Conservation (phyloP, 2,797 vertebrate species). For the Ara ararauna region DNA sequence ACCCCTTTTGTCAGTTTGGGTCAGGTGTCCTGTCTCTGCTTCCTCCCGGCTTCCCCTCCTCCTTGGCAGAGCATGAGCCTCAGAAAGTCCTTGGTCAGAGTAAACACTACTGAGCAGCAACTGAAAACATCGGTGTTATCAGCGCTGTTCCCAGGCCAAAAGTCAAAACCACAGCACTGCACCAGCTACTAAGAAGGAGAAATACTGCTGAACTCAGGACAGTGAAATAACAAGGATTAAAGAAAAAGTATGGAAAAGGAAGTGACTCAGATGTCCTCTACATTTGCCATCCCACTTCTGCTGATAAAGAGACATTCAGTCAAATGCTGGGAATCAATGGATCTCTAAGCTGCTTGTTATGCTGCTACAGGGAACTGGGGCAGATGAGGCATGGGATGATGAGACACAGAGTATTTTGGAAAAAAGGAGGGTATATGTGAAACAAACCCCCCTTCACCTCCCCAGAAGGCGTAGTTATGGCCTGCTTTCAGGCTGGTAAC, state of each 20-base stretch:
- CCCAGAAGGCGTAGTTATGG: not conserved
- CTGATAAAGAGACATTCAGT: not conserved
- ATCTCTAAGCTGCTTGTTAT: not conserved
- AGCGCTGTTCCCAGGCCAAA: no score
- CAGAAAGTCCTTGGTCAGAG: no score
- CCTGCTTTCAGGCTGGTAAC: not conserved
- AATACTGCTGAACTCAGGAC: no score
- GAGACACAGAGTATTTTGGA: not conserved
- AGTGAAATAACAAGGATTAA: not conserved
- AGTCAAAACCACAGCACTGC: no score
- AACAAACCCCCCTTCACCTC: not conserved
- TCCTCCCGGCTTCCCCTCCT: no score
- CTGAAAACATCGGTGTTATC: no score
- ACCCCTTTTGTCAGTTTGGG: no score
- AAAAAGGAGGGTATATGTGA: not conserved
- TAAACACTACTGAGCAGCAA: no score
- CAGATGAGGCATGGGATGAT: not conserved
- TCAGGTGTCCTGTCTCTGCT: no score
- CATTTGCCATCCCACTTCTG: not conserved
- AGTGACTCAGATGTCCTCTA: not conserved
- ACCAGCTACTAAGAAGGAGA: no score
- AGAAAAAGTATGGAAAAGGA: not conserved
- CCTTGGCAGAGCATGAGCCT: no score
- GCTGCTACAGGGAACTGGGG: not conserved
- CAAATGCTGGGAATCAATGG: not conserved